Percentiles rank a stretch among this genome's conserved stretches.
phyloP scores from a whole-genome alignment of 2,888 invertebrate genomes.

The Coleophora flavipennella region DNA sequence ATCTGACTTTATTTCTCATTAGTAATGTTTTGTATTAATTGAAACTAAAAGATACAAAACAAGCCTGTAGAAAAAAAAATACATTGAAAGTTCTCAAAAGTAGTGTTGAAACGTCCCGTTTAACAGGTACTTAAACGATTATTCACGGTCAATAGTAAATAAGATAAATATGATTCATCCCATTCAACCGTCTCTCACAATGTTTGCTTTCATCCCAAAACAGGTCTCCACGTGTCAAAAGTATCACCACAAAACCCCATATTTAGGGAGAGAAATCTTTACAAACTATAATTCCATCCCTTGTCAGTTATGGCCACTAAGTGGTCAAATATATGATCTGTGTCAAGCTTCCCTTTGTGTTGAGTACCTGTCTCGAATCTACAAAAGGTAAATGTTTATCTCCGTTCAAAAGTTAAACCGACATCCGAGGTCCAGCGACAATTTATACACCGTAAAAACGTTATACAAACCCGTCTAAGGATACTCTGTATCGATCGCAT shows the following conservation, averaged over 20 bases:
- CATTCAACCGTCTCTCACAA: slow-evolving; percentile 35
- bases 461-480: slow-evolving; percentile 22
- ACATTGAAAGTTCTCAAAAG: no score
- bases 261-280: slow-evolving; percentile 60
- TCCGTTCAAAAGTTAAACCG: slow-evolving; percentile 33
- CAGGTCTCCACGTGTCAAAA: slow-evolving; percentile 53
- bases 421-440: slow-evolving; percentile 63
- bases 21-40: no score
- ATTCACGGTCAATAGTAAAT: not conserved
- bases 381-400: slow-evolving; percentile 53
- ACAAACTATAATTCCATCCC: slow-evolving; percentile 28
- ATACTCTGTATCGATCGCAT: slow-evolving; percentile 15
- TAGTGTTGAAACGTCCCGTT: not conserved
- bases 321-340: slow-evolving; percentile 56
- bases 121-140: slow-evolving; percentile 5
- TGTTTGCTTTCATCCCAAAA: slow-evolving; percentile 36
- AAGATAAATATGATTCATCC: slow-evolving; percentile 27
- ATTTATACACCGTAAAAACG: slow-evolving; percentile 45
- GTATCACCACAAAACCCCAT: slow-evolving; percentile 34
- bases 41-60: no score
- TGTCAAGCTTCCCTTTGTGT: slow-evolving; percentile 53
- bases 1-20: no score
- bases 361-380: slow-evolving; percentile 48
- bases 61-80: no score
- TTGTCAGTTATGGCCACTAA: slow-evolving; percentile 50